Conservation (phyloP, 2,888 invertebrate species). For the Azorinus chamasolen region DNA sequence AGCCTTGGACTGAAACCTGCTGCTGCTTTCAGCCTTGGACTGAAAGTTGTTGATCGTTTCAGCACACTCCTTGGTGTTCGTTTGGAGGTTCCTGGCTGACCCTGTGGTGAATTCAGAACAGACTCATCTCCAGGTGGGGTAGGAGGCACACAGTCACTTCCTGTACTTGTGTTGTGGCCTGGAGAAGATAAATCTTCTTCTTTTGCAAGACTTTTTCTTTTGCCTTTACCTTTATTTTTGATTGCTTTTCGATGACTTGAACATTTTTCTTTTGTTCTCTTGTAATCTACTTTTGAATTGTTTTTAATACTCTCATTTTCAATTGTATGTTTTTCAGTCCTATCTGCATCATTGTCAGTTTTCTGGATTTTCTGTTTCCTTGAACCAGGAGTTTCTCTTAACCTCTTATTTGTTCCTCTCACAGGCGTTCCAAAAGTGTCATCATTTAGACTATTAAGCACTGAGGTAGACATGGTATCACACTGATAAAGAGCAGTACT, state of each 20-base stretch:
- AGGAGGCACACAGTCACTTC: slow-evolving; percentile 82
- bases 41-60: slow-evolving; percentile 27
- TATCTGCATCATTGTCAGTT: too few species aligned
- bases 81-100: background rate
- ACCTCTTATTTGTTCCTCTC: slow-evolving; percentile 40
- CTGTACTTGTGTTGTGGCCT: slow-evolving; percentile 62
- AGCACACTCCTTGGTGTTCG: slow-evolving; percentile 32
- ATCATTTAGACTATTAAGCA: too few species aligned
- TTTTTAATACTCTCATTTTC: too few species aligned
- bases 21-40: slow-evolving; percentile 43
- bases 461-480: too few species aligned
- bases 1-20: slow-evolving; percentile 24
- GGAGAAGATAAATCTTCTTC: slow-evolving; percentile 1
- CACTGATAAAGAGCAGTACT: too few species aligned
- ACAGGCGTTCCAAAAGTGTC: too few species aligned
- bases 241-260: too few species aligned
- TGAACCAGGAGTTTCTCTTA: slow-evolving; percentile 10
- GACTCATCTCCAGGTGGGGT: slow-evolving; percentile 80
- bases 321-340: too few species aligned
- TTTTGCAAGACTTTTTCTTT: background rate
- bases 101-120: background rate
- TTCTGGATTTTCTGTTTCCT: too few species aligned
- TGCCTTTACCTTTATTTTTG: background rate
- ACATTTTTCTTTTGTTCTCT: too few species aligned
- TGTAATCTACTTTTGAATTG: too few species aligned